A percentile compares a stretch with the other conserved stretches of the same genome.
These are phyloP conservation scores for Pollenia amentaria DNA, from an alignment of 2,888 invertebrate species.

Conservation along the genomic window DNA sequence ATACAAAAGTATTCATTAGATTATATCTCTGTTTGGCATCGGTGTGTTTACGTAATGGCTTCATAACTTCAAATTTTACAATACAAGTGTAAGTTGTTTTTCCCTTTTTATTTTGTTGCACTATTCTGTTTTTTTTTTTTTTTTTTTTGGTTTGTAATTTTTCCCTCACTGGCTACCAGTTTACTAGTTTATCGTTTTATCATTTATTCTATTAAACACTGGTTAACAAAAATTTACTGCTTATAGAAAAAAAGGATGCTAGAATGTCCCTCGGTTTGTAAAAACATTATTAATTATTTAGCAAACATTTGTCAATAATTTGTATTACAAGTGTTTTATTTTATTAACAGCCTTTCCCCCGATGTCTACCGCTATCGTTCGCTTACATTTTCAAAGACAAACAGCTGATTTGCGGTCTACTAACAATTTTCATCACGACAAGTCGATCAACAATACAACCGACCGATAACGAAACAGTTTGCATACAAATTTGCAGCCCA, in stretches of 20 bases:
- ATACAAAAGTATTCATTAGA: conserved; percentile 8
- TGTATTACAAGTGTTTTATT: neutral
- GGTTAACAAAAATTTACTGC: neutral
- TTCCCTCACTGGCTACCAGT: neutral
- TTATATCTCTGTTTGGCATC: conserved; percentile 20
- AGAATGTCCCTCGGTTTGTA: neutral
- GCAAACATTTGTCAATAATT: neutral
- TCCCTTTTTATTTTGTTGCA: conserved; percentile 16
- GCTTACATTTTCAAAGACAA: too few species aligned
- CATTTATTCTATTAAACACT: conserved; percentile 7
- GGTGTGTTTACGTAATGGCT: conserved; percentile 62
- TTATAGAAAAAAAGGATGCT: neutral
- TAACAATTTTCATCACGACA: too few species aligned
- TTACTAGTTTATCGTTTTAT: conserved; percentile 5
- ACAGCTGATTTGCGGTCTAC: too few species aligned
- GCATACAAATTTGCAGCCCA: too few species aligned
- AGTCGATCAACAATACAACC: too few species aligned
- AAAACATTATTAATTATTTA: neutral
- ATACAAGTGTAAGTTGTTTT: conserved; percentile 64
- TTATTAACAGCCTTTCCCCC: too few species aligned
- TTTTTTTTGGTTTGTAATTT: conserved; percentile 35
- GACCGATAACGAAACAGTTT: too few species aligned
- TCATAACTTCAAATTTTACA: conserved; percentile 71
- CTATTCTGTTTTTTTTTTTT: neutral
- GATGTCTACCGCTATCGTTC: too few species aligned